Evolutionary conservation across 2,797 vertebrate species (phyloP), one percentile per base, ranked within the genome.

Genomic region (Stomatorhinus walkeri): DNA sequence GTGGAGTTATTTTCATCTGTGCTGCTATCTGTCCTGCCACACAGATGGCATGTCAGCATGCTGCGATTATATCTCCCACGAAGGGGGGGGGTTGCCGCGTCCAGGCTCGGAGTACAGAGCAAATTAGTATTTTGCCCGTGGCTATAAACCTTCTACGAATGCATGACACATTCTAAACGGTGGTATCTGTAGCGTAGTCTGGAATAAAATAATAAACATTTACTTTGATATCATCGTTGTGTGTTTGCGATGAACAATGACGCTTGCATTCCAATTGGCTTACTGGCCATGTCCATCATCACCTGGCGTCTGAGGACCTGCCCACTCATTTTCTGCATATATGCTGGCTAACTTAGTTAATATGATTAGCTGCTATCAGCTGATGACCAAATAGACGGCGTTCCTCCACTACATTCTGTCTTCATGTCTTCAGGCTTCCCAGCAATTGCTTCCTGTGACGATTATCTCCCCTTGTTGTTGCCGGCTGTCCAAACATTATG

Each of bases 31-130:
- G 79, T 49, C 79, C 40, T 84, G 79, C 19, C n/a, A 49, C 79
- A 48, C 79, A 84, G 79, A 84, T 84, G 79, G 79, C 43, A 84
- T 84, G 46, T 84, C 79, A 84, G 79, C 79, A 49, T 84, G 79
- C 79, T 7, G n/a, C 40, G 79, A 84, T 84, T 84, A 84, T 24
- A 46, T 84, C 79, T 84, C 36, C 46, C 79, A 46, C 43, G 8
- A 49, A 84, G 0, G 36, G 40, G 68, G 64, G 10, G 72, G 14
- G 76, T 43, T 83, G 79, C 12, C 79, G n/a, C 43, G 0, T 10
- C 28, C 81, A 8, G 81, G 40, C 19, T 84, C 81, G 10, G n/a
- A 84, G 43, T 7, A 19, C 9, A 10, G 19, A 84, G n/a, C 46
- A 51, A 48, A 84, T 84, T 28, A 24, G 43, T 51, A 28, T 84